Base-by-base conservation (phyloP, 1,140 invertebrate genomes). In the Philopotamus ludificatus region DNA sequence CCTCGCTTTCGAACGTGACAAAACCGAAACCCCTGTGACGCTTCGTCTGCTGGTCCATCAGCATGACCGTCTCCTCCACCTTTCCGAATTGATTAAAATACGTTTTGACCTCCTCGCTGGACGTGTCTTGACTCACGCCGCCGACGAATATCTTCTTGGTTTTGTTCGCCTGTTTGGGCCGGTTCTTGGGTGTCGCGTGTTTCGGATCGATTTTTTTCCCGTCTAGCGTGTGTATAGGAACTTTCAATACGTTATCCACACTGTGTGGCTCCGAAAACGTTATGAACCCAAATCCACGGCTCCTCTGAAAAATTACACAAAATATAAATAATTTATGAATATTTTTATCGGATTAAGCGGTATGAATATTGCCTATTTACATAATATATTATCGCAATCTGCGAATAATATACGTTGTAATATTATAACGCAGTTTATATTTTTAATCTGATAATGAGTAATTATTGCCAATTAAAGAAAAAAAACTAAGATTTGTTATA, bases 201-300 rank as follows among this genome's bases (percentile, higher is more conserved):
- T 94, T 95, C 18, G 92, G 93, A 77, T 95, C 93, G 74, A 95
- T 95, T 81, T 95, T 94, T 82, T 96, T 96, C 62, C 93, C 93
- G 77, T 95, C 94, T 64, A 97, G 83, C 58, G 92, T 93, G 83
- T 96, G 93, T 66, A 94, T 91, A 55, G 92, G 92, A 71, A 91
- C 89, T 77, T 90, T 89, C 51, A 95, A 85, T 53, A 95, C 92
- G 78, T 93, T 93, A 77, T 94, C 91, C 58, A 94, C 93, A 74
- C 90, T 92, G 65, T 87, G 86, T 28, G 92, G 89, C 76, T 94
- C 92, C 74, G 91, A 87, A 80, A 95, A 95, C 74, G 92, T 94
- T 74, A 95, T 94, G 82, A 95, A 95, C 71, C 92, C 93, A 81
- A 95, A 95, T 72, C 93, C 93, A 72, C 93, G 88, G 83, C 91